Conservation (phyloP, 2,113 vertebrate genomes). For the Malurus elegans region DNA sequence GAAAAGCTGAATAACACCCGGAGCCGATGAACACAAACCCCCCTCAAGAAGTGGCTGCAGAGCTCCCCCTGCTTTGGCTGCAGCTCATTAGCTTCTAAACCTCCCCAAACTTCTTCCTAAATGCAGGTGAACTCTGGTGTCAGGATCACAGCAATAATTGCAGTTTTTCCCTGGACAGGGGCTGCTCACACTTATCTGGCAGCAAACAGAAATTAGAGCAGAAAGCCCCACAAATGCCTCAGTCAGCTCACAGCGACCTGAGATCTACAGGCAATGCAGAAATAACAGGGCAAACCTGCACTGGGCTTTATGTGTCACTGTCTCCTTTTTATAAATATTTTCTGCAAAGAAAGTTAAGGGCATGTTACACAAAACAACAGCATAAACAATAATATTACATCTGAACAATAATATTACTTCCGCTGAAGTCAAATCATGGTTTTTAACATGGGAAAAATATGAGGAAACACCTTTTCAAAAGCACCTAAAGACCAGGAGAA, state of each 20-base stretch:
- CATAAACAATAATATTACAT: not conserved
- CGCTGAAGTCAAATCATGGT: not conserved
- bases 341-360: not conserved
- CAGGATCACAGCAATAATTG: constrained; percentile 50
- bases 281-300: not conserved
- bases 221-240: not conserved
- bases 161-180: constrained; percentile 1
- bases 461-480: not conserved
- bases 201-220: constrained; percentile 36
- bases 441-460: not conserved
- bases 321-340: not conserved
- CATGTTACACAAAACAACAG: not conserved
- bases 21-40: not conserved
- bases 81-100: constrained; percentile 65
- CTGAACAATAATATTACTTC: not conserved
- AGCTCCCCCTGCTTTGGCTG: constrained; percentile 57
- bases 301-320: not conserved
- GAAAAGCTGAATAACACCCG: not conserved
- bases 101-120: constrained; percentile 41
- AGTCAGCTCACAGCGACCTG: not conserved
- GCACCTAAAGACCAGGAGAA: not conserved
- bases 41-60: constrained; percentile 30
- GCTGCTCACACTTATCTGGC: not conserved
- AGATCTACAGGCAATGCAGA: not conserved
- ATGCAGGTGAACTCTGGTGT: constrained; percentile 55